phyloP scores from a whole-genome alignment of 2,113 vertebrate genomes.

The Oplegnathus fasciatus region DNA sequence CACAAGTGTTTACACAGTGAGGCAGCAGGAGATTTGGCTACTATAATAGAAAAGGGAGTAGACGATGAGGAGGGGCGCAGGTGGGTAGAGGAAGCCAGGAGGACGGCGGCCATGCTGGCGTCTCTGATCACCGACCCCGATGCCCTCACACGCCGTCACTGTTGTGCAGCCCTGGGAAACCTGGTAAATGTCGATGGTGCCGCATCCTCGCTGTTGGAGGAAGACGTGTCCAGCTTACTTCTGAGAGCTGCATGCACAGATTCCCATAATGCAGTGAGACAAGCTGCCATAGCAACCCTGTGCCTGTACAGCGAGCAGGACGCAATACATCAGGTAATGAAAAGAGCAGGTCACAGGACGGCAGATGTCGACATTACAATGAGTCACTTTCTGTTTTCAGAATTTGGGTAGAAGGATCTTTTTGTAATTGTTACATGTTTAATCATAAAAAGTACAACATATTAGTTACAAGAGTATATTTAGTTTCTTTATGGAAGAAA shows the following conservation, averaged over 20 bases:
- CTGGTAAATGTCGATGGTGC: constrained; percentile 64
- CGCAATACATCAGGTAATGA: constrained; percentile 75
- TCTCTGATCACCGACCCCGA: constrained; percentile 78
- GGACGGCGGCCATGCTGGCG: constrained; percentile 57
- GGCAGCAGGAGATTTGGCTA: constrained; percentile 1
- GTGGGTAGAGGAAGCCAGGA: constrained; percentile 77
- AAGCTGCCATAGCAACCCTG: constrained; percentile 77
- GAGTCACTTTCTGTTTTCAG: background rate
- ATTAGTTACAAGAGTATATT: background rate
- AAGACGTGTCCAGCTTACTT: constrained; percentile 64
- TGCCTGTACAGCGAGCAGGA: constrained; percentile 74
- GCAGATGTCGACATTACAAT: background rate
- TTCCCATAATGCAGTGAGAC: constrained; percentile 78
- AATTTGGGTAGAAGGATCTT: background rate
- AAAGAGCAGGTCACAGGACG: constrained; percentile 1
- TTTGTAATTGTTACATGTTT: background rate
- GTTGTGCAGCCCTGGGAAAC: constrained; percentile 79
- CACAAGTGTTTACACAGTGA: background rate
- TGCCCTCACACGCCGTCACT: constrained; percentile 79
- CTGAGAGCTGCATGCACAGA: constrained; percentile 78
- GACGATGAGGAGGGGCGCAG: constrained; percentile 22
- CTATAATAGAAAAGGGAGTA: constrained; percentile 6
- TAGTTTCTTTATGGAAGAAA: background rate
- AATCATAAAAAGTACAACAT: background rate
- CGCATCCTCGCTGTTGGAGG: constrained; percentile 60